These are phyloP conservation scores for Xiphophorus hellerii DNA, from an alignment of 2,113 vertebrate genomes.

Conservation along the genomic window DNA sequence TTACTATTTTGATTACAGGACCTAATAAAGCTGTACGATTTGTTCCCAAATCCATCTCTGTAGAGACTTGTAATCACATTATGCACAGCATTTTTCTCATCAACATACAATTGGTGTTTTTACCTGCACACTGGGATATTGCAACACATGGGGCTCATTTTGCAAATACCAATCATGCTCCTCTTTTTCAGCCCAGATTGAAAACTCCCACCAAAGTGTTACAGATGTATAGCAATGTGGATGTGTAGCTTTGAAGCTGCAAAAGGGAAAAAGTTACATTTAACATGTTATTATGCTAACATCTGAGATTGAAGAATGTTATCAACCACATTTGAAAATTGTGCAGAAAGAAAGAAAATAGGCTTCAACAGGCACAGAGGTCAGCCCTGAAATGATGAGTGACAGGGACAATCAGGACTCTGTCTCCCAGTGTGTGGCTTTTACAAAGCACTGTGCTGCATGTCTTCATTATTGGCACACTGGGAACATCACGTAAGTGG, in stretches of 20 bases:
- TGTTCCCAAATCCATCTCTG: conserved; percentile 51
- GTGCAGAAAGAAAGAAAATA: conserved; percentile 2
- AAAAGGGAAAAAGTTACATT: conserved; percentile 1
- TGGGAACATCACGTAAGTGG: conserved; percentile 41
- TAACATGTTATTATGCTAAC: background rate
- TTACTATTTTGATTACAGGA: conserved; percentile 20
- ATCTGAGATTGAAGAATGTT: background rate
- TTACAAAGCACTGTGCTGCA: conserved; percentile 37
- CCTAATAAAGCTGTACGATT: conserved; percentile 55
- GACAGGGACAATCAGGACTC: conserved; percentile 50
- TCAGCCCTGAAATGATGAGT: conserved; percentile 50
- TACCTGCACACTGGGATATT: conserved; percentile 50
- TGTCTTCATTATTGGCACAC: conserved; percentile 45
- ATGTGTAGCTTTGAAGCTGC: background rate
- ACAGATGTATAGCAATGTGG: conserved; percentile 5
- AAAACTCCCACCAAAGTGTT: background rate
- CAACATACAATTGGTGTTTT: conserved; percentile 47
- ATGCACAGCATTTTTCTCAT: conserved; percentile 55
- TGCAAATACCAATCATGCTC: conserved; percentile 45
- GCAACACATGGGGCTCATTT: conserved; percentile 32
- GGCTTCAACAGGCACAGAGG: conserved; percentile 27
- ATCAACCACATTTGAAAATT: background rate
- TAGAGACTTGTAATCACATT: conserved; percentile 64
- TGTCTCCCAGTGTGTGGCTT: conserved; percentile 31
- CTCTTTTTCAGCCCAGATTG: background rate